Conservation (phyloP, 2,113 vertebrate species). For the Ramphastos sulfuratus region DNA sequence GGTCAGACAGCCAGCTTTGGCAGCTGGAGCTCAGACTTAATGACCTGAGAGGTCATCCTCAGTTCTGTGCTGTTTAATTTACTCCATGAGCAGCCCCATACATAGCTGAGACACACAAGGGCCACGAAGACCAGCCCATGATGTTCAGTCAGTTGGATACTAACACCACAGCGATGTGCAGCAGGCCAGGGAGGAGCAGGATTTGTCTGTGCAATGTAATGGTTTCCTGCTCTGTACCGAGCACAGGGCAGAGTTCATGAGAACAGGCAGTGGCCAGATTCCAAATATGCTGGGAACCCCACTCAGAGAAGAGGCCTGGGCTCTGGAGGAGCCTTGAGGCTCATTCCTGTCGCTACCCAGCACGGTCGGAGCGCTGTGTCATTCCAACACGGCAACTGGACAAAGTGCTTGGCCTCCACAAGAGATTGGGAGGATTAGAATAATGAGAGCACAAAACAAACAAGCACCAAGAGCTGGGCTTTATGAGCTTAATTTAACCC, state of each 20-base stretch:
- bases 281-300: not conserved
- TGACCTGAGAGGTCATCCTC: not conserved
- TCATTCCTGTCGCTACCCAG: not conserved
- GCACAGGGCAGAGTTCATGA: not conserved
- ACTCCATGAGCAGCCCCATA: not conserved
- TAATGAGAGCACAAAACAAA: conserved; percentile 44
- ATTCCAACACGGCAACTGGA: not conserved
- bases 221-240: not conserved
- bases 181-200: not conserved
- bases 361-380: fast-evolving
- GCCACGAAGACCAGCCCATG: not conserved
- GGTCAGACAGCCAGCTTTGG: not conserved
- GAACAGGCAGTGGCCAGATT: not conserved
- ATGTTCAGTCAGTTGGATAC: not conserved
- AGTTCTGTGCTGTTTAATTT: not conserved
- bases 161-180: not conserved
- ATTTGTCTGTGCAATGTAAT: not conserved
- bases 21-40: not conserved
- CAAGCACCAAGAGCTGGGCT: not conserved
- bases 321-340: not conserved
- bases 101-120: not conserved
- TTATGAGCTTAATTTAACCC: conserved; percentile 1
- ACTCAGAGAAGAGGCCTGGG: not conserved
- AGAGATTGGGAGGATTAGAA: conserved; percentile 26
- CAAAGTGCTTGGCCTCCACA: not conserved